Evolutionary conservation across 2,888 invertebrate species (phyloP), one percentile per base, ranked within the genome.

Genomic region (Drosophila vallismaia): DNA sequence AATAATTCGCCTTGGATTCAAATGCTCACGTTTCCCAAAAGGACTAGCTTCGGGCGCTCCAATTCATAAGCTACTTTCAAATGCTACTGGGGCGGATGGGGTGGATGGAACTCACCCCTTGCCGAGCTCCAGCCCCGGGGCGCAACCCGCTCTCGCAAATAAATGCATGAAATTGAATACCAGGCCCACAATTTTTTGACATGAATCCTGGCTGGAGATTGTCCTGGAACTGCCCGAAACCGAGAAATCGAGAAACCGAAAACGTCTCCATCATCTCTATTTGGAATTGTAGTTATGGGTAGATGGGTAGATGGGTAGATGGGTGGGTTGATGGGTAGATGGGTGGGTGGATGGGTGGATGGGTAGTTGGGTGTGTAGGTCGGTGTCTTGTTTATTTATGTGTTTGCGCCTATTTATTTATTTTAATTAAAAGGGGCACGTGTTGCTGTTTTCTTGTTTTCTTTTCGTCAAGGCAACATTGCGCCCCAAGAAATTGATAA

Each of bases 361-460:
- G 19, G 19, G 19, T 51, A 2, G 19, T 2, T 19, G 19, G 44
- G 19, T 19, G 19, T 19, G 19, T 19, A 19, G 10, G 14, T 33
- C 10, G 42, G 48, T 56, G 24, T 70, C 50, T 44, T 69, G 68
- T 64, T 76, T 71, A 70, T 75, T 80, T 80, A 66, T 62, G 29
- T 58, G 69, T 78, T 78, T 74, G 81, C 72, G 75, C 63, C 69
- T 86, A 55, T 86, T 88, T 88, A 85, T 85, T 85, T 85, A 84
- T 86, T 85, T 85, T 85, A 85, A 85, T 85, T 85, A 85, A 85
- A 85, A 79, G 55, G 63, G 85, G 76, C 85, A 88, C 85, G 85
- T 85, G 85, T 75, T 77, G 85, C 77, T 85, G 79, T 85, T 86
- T 88, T 83, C 77, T 70, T 83, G 75, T 80, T 83, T 75, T 78